Evolutionary conservation across 2,113 vertebrate species (phyloP).

Genomic region (Epinephelus cyanopodus): DNA sequence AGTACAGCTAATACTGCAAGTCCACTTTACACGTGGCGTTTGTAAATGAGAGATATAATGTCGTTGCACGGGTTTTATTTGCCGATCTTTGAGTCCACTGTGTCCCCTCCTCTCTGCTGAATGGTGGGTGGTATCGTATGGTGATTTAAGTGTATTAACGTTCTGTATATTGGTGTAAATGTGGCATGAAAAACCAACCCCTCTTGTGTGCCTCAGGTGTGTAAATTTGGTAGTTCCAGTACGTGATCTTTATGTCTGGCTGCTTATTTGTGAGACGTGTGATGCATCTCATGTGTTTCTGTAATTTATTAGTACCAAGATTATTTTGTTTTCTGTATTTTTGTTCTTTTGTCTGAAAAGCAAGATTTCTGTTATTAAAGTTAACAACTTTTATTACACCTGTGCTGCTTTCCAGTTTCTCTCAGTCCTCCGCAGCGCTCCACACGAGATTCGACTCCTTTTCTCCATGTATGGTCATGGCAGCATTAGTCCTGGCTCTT

Average conservation of each 20-base stretch:
- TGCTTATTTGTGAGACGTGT: slow-evolving; percentile 77
- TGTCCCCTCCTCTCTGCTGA: slow-evolving; percentile 55
- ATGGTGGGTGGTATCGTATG: slow-evolving; percentile 64
- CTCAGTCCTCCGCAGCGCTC: slow-evolving; percentile 17
- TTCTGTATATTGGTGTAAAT: slow-evolving; percentile 75
- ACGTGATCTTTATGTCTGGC: slow-evolving; percentile 76
- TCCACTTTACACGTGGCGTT: slow-evolving; percentile 37
- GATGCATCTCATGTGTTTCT: slow-evolving; percentile 75
- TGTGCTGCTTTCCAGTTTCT: slow-evolving; percentile 56
- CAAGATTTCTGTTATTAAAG: slow-evolving; percentile 79
- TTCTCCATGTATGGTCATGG: slow-evolving; percentile 70
- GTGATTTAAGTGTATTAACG: slow-evolving; percentile 65
- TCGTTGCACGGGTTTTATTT: slow-evolving; percentile 53
- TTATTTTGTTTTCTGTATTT: slow-evolving; percentile 64
- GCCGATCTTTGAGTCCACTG: slow-evolving; percentile 40
- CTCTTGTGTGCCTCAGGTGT: slow-evolving; percentile 75
- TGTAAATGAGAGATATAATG: slow-evolving; percentile 51
- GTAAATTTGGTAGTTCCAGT: slow-evolving; percentile 59
- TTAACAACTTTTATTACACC: slow-evolving; percentile 77
- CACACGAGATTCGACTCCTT: background rate
- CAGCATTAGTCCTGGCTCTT: slow-evolving; percentile 20
- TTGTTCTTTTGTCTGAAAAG: slow-evolving; percentile 70
- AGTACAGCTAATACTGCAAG: slow-evolving; percentile 48
- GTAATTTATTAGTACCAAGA: slow-evolving; percentile 66
- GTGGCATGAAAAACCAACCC: slow-evolving; percentile 80